Percentiles rank a stretch among this genome's conserved stretches.
These are phyloP conservation scores for Sciurus carolinensis DNA, from an alignment of 2,797 vertebrate genomes.

Conservation along the genomic window DNA sequence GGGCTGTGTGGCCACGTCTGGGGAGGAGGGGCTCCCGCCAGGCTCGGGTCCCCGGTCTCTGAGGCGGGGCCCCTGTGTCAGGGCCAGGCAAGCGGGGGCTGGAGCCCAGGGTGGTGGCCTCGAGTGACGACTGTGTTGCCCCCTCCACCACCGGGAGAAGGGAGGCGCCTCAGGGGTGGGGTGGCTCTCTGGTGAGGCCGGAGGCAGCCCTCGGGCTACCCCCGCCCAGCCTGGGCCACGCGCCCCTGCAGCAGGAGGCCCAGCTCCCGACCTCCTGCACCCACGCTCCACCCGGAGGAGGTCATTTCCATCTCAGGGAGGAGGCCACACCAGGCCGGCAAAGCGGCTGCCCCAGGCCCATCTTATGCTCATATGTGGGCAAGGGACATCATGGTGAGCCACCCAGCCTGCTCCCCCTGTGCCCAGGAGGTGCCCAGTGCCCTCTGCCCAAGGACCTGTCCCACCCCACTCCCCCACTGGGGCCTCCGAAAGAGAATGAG, in stretches of 20 bases:
- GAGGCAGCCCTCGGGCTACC: accelerated
- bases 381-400: accelerated
- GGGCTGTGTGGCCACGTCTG: accelerated
- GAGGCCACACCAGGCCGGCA: accelerated
- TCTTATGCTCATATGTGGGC: accelerated
- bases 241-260: background rate
- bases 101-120: accelerated
- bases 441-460: too few relatives aligned
- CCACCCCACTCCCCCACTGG: background rate
- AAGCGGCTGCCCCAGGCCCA: background rate
- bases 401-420: background rate
- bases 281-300: background rate
- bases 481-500: too few relatives aligned
- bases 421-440: too few relatives aligned
- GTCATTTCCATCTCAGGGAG: background rate
- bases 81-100: accelerated
- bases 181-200: background rate
- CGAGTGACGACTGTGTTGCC: background rate
- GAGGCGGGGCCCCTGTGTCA: background rate
- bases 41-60: background rate
- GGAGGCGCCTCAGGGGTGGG: too few relatives aligned
- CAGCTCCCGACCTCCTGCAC: accelerated
- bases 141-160: too few relatives aligned
- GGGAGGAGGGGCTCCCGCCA: too few relatives aligned
- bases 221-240: background rate